Evolutionary conservation across 2,113 vertebrate species (phyloP).

Genomic region (Chlamydotis undulata): DNA sequence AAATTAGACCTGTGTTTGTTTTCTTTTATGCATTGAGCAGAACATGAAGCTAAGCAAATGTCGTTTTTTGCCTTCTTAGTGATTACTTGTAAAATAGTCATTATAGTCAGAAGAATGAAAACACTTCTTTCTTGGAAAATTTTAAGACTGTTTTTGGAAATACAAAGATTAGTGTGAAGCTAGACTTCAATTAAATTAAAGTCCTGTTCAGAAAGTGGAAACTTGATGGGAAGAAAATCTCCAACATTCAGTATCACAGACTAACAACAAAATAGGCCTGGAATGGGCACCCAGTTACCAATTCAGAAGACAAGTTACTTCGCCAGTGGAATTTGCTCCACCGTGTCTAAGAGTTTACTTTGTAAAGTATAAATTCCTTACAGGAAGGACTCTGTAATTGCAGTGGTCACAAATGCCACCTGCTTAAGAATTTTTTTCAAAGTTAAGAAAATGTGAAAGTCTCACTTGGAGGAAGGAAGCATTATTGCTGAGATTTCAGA

Average conservation of each 20-base stretch:
- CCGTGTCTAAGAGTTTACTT: not conserved
- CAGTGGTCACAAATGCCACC: not conserved
- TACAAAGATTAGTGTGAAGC: not conserved
- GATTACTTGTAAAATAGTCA: not conserved
- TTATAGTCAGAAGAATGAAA: not conserved
- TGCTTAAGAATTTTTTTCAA: not conserved
- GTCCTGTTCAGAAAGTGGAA: not conserved
- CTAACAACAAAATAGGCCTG: not conserved
- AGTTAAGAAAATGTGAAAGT: not conserved
- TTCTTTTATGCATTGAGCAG: not conserved
- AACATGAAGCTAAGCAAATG: not conserved
- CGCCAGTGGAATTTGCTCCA: not conserved
- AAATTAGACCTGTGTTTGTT: not conserved
- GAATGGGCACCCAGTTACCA: not conserved
- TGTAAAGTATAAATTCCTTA: not conserved
- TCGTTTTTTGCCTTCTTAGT: not conserved
- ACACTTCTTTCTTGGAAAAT: not conserved
- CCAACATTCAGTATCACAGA: not conserved
- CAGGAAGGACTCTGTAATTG: not conserved
- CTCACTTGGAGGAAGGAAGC: not conserved
- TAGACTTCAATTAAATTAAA: not conserved
- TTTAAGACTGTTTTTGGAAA: not conserved
- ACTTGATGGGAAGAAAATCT: not conserved
- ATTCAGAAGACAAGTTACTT: not conserved
- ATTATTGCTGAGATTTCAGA: not conserved